Evolutionary conservation across 2,113 vertebrate species (phyloP).

Genomic region (Hymenochirus boettgeri): DNA sequence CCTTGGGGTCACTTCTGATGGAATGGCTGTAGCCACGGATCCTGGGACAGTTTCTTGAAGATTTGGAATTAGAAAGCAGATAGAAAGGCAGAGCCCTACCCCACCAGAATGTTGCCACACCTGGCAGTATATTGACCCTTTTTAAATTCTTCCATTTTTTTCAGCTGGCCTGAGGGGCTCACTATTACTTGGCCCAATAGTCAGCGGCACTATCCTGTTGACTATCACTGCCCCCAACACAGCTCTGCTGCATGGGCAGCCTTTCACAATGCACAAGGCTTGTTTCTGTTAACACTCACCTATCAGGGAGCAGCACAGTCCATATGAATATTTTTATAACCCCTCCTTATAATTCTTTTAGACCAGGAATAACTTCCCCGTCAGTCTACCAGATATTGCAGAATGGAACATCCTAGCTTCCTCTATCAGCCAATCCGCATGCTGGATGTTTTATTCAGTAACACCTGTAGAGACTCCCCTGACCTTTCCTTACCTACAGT

Average conservation of each 20-base stretch:
- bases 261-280: neutral
- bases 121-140: neutral
- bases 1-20: conserved; percentile 83
- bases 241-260: too few relatives aligned
- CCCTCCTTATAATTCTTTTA: neutral
- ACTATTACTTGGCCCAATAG: neutral
- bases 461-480: neutral
- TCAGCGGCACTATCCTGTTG: too few relatives aligned
- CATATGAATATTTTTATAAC: neutral
- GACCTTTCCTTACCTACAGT: too few relatives aligned
- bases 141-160: neutral
- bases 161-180: too few relatives aligned
- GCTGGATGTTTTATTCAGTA: neutral
- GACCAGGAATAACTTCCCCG: neutral
- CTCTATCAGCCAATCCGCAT: too few relatives aligned
- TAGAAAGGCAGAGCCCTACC: neutral
- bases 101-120: neutral
- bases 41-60: conserved; percentile 98
- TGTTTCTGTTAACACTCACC: neutral
- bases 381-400: neutral
- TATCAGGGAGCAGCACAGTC: neutral
- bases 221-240: neutral
- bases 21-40: conserved; percentile 96
- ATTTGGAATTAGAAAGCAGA: conserved; percentile 83
- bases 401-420: neutral